Base-by-base conservation (phyloP, 2,113 vertebrate species). In the Dolichallabes microphthalmus region DNA sequence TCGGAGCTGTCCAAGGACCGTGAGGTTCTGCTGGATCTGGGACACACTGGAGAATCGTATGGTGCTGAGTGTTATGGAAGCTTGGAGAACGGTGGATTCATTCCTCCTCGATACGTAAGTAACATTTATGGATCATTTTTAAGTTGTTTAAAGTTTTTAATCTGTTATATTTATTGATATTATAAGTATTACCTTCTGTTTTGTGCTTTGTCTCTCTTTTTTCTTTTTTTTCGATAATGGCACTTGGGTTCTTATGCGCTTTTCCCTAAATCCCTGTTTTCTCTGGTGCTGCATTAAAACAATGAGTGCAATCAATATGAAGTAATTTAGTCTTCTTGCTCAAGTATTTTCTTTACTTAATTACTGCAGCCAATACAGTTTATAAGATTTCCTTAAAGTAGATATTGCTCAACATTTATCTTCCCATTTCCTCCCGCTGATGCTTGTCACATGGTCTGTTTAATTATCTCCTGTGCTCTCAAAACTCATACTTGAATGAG, bases 71-170 rank as follows among this genome's bases (percentile, higher is more conserved):
- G 89, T 71, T 95, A 95, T 55, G 94, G 94, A 50, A 93, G 90
- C 64, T 66, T 94, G 61, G 90, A 90, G 60, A 94, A 93, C 0
- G 93, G 92, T 32, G 84, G 84, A 27, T 94, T 90, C 84, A 92
- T 93, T 85, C 93, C 93, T 0, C 90, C 91, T 0, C 84, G 91
- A 92, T 95, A 90, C 82, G 95, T 97, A 86, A 96, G 95, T 89
- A 9, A 15, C 20, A n/a, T 57, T 80, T 35, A 27, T 86, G 27
- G 35, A 75, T 27, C 0, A 32, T 63, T 81, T 80, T 20, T 53
- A 14, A 35, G 39, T 60, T 74, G 32, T 53, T 45, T 4, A 53
- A 17, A 64, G 19, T 66, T 32, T 15, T 55, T 75, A 35, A 9
- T 61, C 22, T 66, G 63, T 35, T 20, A 45, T 13, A 20, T 50